A percentile compares a stretch with the other conserved stretches of the same genome.
phyloP scores from a whole-genome alignment of 2,888 invertebrate genomes.

The Epinotia bilunana region DNA sequence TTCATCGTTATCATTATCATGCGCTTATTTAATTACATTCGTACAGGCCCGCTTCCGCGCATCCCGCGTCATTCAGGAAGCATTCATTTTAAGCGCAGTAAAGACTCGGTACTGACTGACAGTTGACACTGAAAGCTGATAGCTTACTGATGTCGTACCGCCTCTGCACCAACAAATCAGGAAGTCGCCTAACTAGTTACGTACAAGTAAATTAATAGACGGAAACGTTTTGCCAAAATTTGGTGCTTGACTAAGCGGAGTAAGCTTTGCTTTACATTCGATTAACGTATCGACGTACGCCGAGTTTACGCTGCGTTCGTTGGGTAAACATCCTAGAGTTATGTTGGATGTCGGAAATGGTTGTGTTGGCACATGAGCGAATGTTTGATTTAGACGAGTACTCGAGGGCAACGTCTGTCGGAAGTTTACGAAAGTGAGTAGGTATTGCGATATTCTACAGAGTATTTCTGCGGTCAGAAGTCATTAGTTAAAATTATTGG shows the following conservation, averaged over 20 bases:
- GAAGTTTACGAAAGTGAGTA: not conserved
- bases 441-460: not conserved
- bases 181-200: not conserved
- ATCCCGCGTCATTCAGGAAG: too few relatives aligned
- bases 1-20: too few relatives aligned
- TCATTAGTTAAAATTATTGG: too few relatives aligned
- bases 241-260: conserved; percentile 20
- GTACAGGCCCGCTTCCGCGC: too few relatives aligned
- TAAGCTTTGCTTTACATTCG: conserved; percentile 28
- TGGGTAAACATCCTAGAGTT: conserved; percentile 29
- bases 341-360: conserved; percentile 22
- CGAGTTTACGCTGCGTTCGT: conserved; percentile 32
- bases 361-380: not conserved
- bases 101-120: too few relatives aligned
- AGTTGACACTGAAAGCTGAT: too few relatives aligned
- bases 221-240: conserved; percentile 3
- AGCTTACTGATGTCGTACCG: too few relatives aligned
- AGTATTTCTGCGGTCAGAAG: too few relatives aligned
- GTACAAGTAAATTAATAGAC: not conserved
- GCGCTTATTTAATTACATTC: too few relatives aligned
- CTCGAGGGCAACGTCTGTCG: not conserved
- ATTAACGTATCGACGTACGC: conserved; percentile 21
- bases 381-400: conserved; percentile 8
- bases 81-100: too few relatives aligned
- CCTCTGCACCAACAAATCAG: too few relatives aligned